Base-by-base conservation (phyloP, 2,888 invertebrate genomes). In the Chrysina gloriosa region DNA sequence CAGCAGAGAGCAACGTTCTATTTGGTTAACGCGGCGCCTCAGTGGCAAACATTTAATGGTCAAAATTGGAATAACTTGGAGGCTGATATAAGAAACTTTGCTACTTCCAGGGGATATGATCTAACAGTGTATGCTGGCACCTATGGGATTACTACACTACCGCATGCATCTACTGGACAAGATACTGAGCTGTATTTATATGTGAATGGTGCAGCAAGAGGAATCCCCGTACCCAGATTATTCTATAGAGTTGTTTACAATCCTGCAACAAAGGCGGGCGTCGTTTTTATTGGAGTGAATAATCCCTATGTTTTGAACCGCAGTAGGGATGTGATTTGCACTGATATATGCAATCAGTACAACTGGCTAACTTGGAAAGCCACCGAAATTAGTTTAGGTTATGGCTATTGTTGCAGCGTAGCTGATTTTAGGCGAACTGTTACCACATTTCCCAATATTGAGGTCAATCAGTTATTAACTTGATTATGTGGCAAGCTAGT, bases 21-120 rank as follows among this genome's bases (percentile, higher is more conserved):
- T 78, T 89, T 87, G 75, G 81, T 89, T 61, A 91, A 91, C 75
- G 85, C 85, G 1, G 87, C 88, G 0, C 90, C 90, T 1, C 90
- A 91, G 72, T 91, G 90, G 90, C 87, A 89, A 73, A 81, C 80
- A 2, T 87, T 89, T 74, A 90, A 90, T 74, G 85, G 80, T 0
- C 85, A 85, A 9, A 87, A 87, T 71, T 89, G 89, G 89, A 79
- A 83, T 36, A 73, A 73, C 0, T 77, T 86, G 14, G 89, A 89
- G 79, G 73, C 72, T 5, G 79, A 81, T 65, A 80, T 86, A 5
- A 81, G 88, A 64, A 76, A 77, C n/a, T 85, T 84, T 69, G 86
- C 85, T 0, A 73, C 73, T 0, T 74, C 76, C 25, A 78, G 81
- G 16, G 74, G 78, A 3, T 73, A 81, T 48, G 74, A 80, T 70